A percentile compares a stretch with the other conserved stretches of the same genome.
Evolutionary conservation across 2,797 vertebrate species (phyloP).

Genomic region (Orestias chungarensis): DNA sequence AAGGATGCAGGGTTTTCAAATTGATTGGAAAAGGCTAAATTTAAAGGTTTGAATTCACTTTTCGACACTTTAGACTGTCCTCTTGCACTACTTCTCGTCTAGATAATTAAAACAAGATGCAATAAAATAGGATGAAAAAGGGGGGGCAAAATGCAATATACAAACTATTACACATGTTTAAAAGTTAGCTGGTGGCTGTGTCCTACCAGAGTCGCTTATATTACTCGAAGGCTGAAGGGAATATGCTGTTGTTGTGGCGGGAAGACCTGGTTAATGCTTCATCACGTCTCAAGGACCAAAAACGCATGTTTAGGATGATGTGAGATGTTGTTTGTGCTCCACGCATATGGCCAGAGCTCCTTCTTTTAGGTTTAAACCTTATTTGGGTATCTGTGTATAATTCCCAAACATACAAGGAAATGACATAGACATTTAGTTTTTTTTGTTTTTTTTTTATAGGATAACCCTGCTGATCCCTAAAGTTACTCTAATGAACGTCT

Average conservation of each 20-base stretch:
- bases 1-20: no score
- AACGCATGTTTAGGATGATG: no score
- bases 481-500: not conserved
- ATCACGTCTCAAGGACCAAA: not conserved
- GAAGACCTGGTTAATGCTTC: no score
- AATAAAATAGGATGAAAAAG: no score
- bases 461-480: not conserved
- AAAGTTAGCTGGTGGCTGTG: no score
- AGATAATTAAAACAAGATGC: no score
- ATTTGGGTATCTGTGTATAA: not conserved
- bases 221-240: no score
- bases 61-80: not conserved
- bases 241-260: no score
- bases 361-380: not conserved
- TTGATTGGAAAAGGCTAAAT: not conserved
- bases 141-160: no score
- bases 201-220: no score
- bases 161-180: no score
- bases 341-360: not conserved
- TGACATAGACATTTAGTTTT: not conserved
- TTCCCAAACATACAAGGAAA: not conserved
- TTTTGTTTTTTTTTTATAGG: not conserved
- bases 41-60: not conserved
- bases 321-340: no score
- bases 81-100: not conserved